These are phyloP conservation scores for Neomorphus geoffroyi DNA, from an alignment of 2,797 vertebrate species.

Conservation along the genomic window DNA sequence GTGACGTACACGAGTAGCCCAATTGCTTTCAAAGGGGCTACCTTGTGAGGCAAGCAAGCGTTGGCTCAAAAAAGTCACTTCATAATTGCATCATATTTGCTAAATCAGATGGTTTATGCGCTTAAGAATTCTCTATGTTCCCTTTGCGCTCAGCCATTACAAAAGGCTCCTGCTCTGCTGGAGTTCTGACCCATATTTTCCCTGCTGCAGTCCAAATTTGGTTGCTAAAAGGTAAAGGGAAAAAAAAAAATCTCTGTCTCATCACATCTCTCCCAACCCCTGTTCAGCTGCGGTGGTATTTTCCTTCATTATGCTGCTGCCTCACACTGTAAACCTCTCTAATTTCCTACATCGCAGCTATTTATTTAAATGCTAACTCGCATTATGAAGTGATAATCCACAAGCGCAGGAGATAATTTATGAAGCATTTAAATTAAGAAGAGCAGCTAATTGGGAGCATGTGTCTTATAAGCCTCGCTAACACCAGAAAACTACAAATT, in stretches of 20 bases:
- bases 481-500: constrained; percentile 87
- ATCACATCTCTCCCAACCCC: constrained; percentile 1
- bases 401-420: constrained; percentile 94
- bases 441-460: constrained; percentile 98
- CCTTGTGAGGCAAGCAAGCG: constrained; percentile 26
- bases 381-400: constrained; percentile 99
- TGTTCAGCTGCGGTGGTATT: constrained; percentile 74
- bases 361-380: constrained; percentile 96
- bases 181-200: constrained; percentile 54
- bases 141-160: constrained; percentile 4
- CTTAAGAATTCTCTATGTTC: constrained; percentile 7
- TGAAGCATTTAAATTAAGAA: constrained; percentile 99
- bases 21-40: constrained; percentile 7
- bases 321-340: constrained; percentile 81
- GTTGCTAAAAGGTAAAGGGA: constrained; percentile 34
- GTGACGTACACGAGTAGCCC: neutral
- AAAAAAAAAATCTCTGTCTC: neutral
- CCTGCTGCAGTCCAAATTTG: constrained; percentile 28
- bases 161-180: constrained; percentile 43
- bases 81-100: constrained; percentile 44
- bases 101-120: constrained; percentile 1
- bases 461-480: constrained; percentile 93
- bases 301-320: constrained; percentile 79
- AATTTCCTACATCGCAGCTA: constrained; percentile 84
- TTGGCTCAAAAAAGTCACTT: constrained; percentile 5